Evolutionary conservation across 2,797 vertebrate genomes (phyloP).

Genomic region (Hyperoplus lanceolatus): DNA sequence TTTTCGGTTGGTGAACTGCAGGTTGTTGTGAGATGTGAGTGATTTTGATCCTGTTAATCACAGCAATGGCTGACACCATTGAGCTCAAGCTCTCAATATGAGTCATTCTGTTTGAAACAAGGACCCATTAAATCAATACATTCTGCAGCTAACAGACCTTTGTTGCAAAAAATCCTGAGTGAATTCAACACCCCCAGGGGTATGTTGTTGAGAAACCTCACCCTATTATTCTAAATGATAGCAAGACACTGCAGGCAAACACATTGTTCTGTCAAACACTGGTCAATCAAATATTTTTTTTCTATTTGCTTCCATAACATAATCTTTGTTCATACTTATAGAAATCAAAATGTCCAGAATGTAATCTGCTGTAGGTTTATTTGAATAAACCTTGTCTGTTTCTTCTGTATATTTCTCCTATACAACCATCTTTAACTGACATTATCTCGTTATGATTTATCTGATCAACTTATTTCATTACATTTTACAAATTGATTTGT

Average conservation of each 20-base stretch:
- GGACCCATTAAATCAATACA: constrained; percentile 46
- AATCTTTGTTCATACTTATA: too few relatives aligned
- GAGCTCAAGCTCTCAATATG: constrained; percentile 18
- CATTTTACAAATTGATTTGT: constrained; percentile 35
- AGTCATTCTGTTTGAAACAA: neutral
- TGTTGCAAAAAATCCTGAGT: constrained; percentile 6
- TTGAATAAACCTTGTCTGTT: too few relatives aligned
- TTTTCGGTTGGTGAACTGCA: constrained; percentile 27
- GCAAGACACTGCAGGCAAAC: neutral
- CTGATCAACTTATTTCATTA: neutral
- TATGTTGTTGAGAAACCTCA: constrained; percentile 21
- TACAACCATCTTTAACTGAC: constrained; percentile 17
- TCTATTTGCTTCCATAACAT: neutral
- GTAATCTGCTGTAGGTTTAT: too few relatives aligned
- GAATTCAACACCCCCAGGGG: constrained; percentile 8
- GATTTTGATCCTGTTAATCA: constrained; percentile 21
- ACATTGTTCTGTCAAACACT: neutral
- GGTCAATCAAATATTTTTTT: neutral
- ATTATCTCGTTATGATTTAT: constrained; percentile 10
- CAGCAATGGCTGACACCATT: constrained; percentile 4
- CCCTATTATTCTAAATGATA: neutral
- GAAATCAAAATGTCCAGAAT: too few relatives aligned
- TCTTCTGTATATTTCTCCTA: too few relatives aligned
- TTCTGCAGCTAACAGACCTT: constrained; percentile 30
- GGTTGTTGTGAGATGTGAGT: constrained; percentile 51